Base-by-base conservation (phyloP, 1,140 invertebrate species). In the Danaus plexippus region DNA sequence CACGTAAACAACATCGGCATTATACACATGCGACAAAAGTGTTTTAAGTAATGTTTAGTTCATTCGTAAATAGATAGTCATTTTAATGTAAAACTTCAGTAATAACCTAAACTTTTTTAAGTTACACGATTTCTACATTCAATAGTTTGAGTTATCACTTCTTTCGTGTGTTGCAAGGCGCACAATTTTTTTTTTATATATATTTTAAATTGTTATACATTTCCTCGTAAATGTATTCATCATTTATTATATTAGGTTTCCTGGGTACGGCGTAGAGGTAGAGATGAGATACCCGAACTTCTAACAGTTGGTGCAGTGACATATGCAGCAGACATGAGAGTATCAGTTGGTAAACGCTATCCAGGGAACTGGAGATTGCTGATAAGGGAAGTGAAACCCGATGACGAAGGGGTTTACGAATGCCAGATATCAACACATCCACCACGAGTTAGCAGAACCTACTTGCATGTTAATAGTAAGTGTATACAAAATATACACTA, bases 361-460 rank as follows among this genome's bases (percentile, higher is more conserved):
- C 91, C 92, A 43, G 92, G 92, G 61, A 94, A 94, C 81, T 94
- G 93, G 92, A 89, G 90, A 57, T 87, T 94, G 43, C 90, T 91
- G 82, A 92, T 94, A 63, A 89, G 88, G 68, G 90, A 90, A 54
- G 90, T 92, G 9, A 92, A 90, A 64, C 91, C 91, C 63, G 90
- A 89, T 64, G 92, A 94, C 67, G 92, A 93, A 73, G 93, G 92
- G 22, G 88, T 90, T 49, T 94, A 93, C 78, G 92, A 93, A 76
- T 94, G 93, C 77, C 93, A 94, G 86, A 92, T 94, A 73, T 92
- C 91, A 54, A 94, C 92, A 40, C 92, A 93, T 85, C 92, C 92
- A 57, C 92, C 92, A 41, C 91, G 91, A 73, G 91, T 92, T 62
- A 92, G 92, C 84, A 89, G 90, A 73, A 91, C 92, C 58, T 91